Base-by-base conservation (phyloP, 2,113 vertebrate genomes). In the Silurus glanis region DNA sequence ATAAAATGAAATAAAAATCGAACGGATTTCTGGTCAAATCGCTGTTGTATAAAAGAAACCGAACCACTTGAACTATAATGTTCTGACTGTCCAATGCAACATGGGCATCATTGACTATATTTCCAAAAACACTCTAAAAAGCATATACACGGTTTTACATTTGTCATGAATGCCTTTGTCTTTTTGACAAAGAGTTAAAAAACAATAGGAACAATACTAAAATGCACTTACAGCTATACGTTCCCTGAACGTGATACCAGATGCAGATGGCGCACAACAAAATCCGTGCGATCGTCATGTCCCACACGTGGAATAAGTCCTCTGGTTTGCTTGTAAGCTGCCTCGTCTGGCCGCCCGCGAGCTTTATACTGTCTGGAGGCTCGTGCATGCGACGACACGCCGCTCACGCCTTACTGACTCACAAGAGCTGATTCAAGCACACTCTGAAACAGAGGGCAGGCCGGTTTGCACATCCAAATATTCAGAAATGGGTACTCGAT, bases 221-320 rank as follows among this genome's bases (percentile, higher is more conserved):
- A 13, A 61, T 72, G 19, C 3, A 80, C 83, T 89, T 83, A 87
- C 84, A 17, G 19, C 10, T 83, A 89, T 86, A 82, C 13, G 93
- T 92, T 2, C 91, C 90, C 84, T 78, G 79, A 14, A 87, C 91
- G 12, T 85, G 58, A 19, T 82, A 88, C 0, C 64, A 90, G 13
- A 89, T 61, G 78, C 91, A 82, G 16, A 93, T 1, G 0, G 66
- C 90, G 0, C 72, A 91, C 49, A 94, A 17, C 45, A 82, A 92
- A 67, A 91, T 90, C 91, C 92, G 93, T 59, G 28, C 9, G 78
- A 25, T 89, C 85, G 78, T 89, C 91, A 90, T 90, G 21, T 83
- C 84, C 84, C 71, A 13, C 12, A 69, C 49, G 25, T 6, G 19
- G 79, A 62, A 19, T 14, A 51, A 61, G 37, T 37, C 37, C 37